A percentile compares a stretch with the other conserved stretches of the same genome.
Conservation (phyloP, 2,113 vertebrate genomes). For the Indicator maculatus region DNA sequence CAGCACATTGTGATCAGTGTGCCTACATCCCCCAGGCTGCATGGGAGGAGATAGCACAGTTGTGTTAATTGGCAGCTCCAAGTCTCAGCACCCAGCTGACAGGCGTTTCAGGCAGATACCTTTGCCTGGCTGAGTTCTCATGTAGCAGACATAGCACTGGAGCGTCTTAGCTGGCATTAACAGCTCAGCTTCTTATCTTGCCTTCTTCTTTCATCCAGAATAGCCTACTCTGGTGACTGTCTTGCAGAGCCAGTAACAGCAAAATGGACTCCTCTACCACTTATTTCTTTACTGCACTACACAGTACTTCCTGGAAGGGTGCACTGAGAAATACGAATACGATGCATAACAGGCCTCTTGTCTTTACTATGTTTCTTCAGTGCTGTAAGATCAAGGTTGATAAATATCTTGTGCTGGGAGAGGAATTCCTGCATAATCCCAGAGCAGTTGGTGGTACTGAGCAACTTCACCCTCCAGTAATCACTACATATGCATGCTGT, state of each 20-base stretch:
- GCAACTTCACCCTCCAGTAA: not conserved
- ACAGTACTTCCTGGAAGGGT: not conserved
- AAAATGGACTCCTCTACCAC: not conserved
- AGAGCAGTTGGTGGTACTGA: not conserved
- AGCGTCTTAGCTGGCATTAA: not conserved
- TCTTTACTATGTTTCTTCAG: not conserved
- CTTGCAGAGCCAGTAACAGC: not conserved
- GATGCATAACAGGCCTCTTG: not conserved
- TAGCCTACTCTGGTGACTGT: not conserved
- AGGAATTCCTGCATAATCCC: not conserved
- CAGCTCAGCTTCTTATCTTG: conserved; percentile 16
- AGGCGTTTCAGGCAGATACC: not conserved
- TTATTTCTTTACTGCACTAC: not conserved
- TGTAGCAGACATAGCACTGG: accelerated
- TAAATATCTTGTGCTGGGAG: not conserved
- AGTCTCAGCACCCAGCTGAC: not conserved
- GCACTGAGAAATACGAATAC: not conserved
- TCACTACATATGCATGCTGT: accelerated
- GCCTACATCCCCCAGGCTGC: accelerated
- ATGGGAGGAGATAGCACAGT: not conserved
- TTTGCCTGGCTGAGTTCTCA: not conserved
- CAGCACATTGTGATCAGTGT: not conserved
- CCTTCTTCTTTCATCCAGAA: not conserved
- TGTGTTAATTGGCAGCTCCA: accelerated
- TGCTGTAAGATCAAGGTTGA: not conserved